These are phyloP conservation scores for Triplophysa yarkandensis DNA, from an alignment of 2,797 vertebrate genomes.

Conservation along the genomic window DNA sequence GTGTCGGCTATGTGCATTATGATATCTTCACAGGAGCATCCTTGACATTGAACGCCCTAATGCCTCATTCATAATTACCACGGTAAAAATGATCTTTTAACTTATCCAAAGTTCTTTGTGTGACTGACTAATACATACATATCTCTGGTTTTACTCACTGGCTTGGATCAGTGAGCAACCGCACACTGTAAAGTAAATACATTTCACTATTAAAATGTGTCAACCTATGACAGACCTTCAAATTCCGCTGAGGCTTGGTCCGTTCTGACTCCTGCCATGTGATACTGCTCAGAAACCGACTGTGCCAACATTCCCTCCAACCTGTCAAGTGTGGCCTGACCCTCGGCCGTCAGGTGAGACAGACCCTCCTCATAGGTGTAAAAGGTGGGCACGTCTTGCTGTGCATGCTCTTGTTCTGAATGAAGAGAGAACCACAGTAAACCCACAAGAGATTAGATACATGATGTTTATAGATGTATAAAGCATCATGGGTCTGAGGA, in stretches of 20 bases:
- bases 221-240: constrained; percentile 79
- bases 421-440: constrained; percentile 34
- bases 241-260: constrained; percentile 79
- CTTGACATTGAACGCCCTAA: too few species aligned
- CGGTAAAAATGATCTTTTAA: too few species aligned
- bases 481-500: not conserved
- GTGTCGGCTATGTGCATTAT: constrained; percentile 1
- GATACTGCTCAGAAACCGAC: constrained; percentile 85
- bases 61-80: too few species aligned
- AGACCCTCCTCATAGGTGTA: constrained; percentile 96
- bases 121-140: not conserved
- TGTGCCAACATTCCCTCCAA: constrained; percentile 94
- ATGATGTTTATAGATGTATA: too few species aligned
- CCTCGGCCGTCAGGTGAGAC: constrained; percentile 87
- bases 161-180: too few species aligned
- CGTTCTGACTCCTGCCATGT: constrained; percentile 95
- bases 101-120: too few species aligned
- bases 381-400: constrained; percentile 85
- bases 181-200: not conserved
- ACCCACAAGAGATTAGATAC: too few species aligned
- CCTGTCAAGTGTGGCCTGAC: constrained; percentile 89
- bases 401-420: constrained; percentile 85
- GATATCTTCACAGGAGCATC: too few species aligned
- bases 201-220: not conserved
- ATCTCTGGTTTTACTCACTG: too few species aligned